Evolutionary conservation across 1,140 invertebrate species (phyloP).

Genomic region (Diachasmimorpha longicaudata): DNA sequence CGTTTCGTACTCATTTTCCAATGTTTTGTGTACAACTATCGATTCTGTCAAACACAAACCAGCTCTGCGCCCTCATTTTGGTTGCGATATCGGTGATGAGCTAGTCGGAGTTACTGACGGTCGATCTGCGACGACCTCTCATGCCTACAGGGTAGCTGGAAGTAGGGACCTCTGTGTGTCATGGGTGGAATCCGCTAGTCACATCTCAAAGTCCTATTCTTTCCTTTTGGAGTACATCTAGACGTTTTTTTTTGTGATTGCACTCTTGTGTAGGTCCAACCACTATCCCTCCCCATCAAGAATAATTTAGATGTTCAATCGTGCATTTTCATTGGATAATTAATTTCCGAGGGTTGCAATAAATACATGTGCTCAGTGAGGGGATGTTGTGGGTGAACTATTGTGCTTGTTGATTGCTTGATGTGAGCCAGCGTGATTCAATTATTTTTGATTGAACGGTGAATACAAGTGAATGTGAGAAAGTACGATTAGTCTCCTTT

Average conservation of each 20-base stretch:
- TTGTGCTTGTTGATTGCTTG: not conserved
- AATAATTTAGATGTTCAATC: not conserved
- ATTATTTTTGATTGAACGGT: not conserved
- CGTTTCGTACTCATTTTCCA: not conserved
- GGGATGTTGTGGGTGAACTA: not conserved
- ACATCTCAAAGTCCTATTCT: not conserved
- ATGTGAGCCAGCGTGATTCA: not conserved
- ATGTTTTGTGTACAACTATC: not conserved
- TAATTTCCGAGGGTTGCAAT: not conserved
- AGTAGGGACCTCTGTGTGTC: not conserved
- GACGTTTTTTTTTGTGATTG: not conserved
- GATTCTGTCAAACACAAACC: not conserved
- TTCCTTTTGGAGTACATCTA: not conserved
- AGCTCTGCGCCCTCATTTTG: not conserved
- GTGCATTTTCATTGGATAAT: not conserved
- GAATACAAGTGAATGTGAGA: not conserved
- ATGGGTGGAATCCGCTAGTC: not conserved
- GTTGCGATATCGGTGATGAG: not conserved
- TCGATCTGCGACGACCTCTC: too few relatives aligned
- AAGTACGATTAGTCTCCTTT: not conserved
- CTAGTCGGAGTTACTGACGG: too few relatives aligned
- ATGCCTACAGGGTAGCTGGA: too few relatives aligned
- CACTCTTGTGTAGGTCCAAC: not conserved
- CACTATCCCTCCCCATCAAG: not conserved
- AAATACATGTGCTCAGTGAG: not conserved